Percentiles rank a stretch among this genome's conserved stretches.
These are phyloP conservation scores for Labeo rohita DNA, from an alignment of 2,113 vertebrate species.

Conservation along the genomic window DNA sequence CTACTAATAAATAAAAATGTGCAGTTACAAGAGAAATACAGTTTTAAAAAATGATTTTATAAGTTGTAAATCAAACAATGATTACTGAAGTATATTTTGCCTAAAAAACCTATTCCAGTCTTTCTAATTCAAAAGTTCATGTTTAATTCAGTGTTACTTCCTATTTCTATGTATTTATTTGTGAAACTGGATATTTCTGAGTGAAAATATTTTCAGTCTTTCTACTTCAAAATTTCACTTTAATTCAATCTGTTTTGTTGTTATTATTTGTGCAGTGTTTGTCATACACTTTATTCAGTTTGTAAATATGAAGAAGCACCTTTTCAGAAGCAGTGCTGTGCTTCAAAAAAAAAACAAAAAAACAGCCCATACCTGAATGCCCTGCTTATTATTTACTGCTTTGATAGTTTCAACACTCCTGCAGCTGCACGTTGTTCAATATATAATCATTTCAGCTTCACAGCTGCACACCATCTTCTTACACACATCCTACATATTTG, in stretches of 20 bases:
- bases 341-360: neutral
- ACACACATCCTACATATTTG: neutral
- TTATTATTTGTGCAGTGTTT: neutral
- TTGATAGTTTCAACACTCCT: slow-evolving; percentile 1
- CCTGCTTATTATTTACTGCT: neutral
- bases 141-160: neutral
- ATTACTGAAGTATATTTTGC: no score
- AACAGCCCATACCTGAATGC: neutral
- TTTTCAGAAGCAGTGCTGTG: neutral
- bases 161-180: no score
- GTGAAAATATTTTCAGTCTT: no score
- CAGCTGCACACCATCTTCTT: neutral
- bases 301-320: neutral
- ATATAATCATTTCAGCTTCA: slow-evolving; percentile 4
- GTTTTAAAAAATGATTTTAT: no score
- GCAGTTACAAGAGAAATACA: no score
- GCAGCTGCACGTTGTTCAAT: neutral
- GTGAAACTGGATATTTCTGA: no score
- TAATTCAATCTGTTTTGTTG: neutral
- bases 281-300: neutral
- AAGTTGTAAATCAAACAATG: no score
- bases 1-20: no score
- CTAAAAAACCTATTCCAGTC: no score
- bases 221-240: neutral
- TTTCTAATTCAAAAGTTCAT: neutral